phyloP scores from a whole-genome alignment of 2,797 vertebrate genomes.

The Pseudotriccus pelzelni region DNA sequence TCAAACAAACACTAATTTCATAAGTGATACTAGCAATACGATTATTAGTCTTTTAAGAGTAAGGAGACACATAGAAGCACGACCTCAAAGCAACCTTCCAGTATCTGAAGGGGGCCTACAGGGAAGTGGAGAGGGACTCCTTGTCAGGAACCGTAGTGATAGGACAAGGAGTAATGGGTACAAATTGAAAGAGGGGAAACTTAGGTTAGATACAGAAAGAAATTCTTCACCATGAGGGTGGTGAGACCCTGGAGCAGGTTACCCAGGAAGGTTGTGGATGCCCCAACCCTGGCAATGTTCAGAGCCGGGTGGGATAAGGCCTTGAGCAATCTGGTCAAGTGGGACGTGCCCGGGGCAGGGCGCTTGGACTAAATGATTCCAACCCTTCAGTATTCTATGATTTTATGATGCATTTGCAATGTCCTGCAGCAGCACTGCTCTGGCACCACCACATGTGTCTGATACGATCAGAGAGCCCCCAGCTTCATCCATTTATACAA shows the following conservation, averaged over 20 bases:
- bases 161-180: background rate
- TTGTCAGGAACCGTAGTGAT: background rate
- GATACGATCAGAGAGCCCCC: background rate
- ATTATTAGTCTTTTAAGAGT: background rate
- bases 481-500: background rate
- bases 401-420: rapidly evolving
- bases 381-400: background rate
- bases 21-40: background rate
- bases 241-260: background rate
- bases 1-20: background rate
- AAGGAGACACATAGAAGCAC: background rate
- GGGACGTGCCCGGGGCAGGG: background rate
- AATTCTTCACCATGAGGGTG: background rate
- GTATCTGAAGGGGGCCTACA: background rate
- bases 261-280: background rate
- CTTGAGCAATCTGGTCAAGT: background rate
- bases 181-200: background rate
- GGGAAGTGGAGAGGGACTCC: background rate
- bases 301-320: background rate
- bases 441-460: background rate
- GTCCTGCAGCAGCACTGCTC: background rate
- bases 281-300: background rate
- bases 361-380: background rate
- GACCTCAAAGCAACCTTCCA: background rate
- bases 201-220: background rate